Conservation (phyloP, 2,888 invertebrate genomes). For the Philopedon plagiatum region DNA sequence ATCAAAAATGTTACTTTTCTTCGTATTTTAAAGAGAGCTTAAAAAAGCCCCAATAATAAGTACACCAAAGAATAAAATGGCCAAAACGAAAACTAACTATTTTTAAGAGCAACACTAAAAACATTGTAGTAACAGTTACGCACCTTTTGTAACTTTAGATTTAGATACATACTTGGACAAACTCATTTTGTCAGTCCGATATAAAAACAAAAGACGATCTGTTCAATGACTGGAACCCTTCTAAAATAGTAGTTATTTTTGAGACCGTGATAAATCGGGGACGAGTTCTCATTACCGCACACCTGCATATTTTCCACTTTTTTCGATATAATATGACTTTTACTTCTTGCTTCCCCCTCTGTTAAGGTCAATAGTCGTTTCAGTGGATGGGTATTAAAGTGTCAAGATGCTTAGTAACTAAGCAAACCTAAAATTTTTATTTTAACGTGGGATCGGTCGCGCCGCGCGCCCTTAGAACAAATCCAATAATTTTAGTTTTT, state of each 20-base stretch:
- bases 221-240: slow-evolving; percentile 13
- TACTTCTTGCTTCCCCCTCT: slow-evolving; percentile 1
- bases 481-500: no score
- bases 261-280: slow-evolving; percentile 4
- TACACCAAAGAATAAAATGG: no score
- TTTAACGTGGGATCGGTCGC: no score
- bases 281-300: neutral
- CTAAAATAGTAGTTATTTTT: neutral
- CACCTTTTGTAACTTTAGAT: neutral
- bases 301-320: slow-evolving; percentile 2
- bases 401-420: no score
- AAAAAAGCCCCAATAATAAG: no score
- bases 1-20: no score
- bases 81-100: no score
- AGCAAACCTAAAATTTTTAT: no score
- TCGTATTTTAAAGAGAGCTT: no score
- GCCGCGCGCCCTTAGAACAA: no score
- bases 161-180: neutral
- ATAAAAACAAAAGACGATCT: slow-evolving; percentile 5
- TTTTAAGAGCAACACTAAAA: no score
- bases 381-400: neutral
- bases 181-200: neutral
- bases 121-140: no score
- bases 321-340: slow-evolving; percentile 4
- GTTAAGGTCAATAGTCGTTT: neutral